A percentile compares a stretch with the other conserved stretches of the same genome.
Conservation (phyloP, 2,888 invertebrate species). For the Lasioglossum malachurum region DNA sequence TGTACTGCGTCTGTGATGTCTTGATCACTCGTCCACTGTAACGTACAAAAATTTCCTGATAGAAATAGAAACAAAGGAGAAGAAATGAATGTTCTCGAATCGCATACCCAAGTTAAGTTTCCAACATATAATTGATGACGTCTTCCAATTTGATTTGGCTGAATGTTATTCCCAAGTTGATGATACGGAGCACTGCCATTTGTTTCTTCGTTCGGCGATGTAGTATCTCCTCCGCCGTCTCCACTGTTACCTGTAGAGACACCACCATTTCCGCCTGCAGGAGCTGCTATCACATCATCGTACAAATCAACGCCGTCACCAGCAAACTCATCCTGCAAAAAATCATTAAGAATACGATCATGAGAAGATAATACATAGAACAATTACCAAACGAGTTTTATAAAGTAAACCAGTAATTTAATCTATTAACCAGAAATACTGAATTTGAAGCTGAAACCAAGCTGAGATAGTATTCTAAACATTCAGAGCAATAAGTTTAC, state of each 20-base stretch:
- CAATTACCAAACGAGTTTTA: background rate
- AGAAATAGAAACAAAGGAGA: background rate
- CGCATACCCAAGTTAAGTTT: conserved; percentile 97
- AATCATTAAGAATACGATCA: background rate
- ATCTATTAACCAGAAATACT: conserved; percentile 1
- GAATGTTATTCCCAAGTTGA: conserved; percentile 89
- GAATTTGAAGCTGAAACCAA: background rate
- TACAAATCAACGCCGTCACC: conserved; percentile 97
- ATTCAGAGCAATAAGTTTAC: background rate
- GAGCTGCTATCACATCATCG: conserved; percentile 96
- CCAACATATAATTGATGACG: conserved; percentile 98
- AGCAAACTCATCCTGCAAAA: conserved; percentile 91
- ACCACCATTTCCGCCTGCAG: conserved; percentile 86
- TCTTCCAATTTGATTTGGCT: conserved; percentile 90
- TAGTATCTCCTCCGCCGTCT: conserved; percentile 87
- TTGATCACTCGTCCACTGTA: conserved; percentile 98
- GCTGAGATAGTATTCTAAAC: background rate
- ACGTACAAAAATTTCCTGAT: conserved; percentile 78
- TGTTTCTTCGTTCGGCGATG: conserved; percentile 89
- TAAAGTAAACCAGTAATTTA: conserved; percentile 6
- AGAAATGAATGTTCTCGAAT: background rate
- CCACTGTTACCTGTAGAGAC: conserved; percentile 78
- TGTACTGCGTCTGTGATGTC: conserved; percentile 96
- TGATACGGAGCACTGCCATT: conserved; percentile 90
- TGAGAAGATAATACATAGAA: background rate